These are phyloP conservation scores for Teinopalpus imperialis DNA, from an alignment of 2,888 invertebrate genomes.

Conservation along the genomic window DNA sequence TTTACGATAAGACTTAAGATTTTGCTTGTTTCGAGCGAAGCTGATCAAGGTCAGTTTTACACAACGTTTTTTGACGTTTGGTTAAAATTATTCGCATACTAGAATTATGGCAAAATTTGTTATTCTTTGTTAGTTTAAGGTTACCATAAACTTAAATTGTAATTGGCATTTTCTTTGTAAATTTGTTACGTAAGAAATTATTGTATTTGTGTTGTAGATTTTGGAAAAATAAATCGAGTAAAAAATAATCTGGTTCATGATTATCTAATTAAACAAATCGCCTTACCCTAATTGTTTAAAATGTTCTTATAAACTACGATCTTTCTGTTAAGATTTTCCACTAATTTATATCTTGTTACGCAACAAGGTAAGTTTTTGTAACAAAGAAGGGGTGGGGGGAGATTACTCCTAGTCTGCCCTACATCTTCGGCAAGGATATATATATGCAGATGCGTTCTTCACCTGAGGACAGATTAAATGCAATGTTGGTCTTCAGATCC, in stretches of 20 bases:
- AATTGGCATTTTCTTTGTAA: conserved; percentile 23
- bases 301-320: no score
- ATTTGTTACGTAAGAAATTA: conserved; percentile 22
- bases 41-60: not conserved
- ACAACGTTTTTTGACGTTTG: not conserved
- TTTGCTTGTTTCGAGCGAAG: conserved; percentile 1
- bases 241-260: conserved; percentile 17
- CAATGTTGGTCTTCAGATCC: no score
- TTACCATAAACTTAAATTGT: conserved; percentile 13
- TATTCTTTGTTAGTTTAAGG: conserved; percentile 17
- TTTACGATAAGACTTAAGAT: no score
- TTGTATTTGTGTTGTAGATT: conserved; percentile 24
- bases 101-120: conserved; percentile 16
- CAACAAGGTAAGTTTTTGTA: no score
- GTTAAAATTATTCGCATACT: not conserved
- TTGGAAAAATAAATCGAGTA: conserved; percentile 19
- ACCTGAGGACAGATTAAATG: no score
- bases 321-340: no score
- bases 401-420: no score
- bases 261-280: not conserved
- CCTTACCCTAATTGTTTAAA: no score
- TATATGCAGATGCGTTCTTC: no score
- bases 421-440: no score
- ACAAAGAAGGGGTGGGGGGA: no score
- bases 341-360: no score